Evolutionary conservation across 2,888 invertebrate genomes (phyloP), one percentile per base, ranked within the genome.

Genomic region (Xestobium rufovillosum): DNA sequence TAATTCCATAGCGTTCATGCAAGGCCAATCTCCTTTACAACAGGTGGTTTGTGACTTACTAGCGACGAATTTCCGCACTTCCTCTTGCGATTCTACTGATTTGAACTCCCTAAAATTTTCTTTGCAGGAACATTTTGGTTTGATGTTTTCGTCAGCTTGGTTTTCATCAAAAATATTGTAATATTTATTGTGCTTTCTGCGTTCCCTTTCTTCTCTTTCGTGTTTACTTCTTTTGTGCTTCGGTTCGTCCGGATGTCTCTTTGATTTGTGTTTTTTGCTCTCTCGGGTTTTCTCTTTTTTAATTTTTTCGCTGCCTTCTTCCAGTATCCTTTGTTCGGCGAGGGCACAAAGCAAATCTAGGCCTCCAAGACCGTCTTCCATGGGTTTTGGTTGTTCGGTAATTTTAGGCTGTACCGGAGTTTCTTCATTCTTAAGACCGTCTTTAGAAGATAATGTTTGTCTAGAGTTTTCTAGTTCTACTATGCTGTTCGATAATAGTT

Each of bases 401-500:
- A 59, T 49, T 44, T 75, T 70, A 28, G 63, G 63, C 38, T 69
- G 69, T 1, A 47, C 54, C n/a, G 37, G 31, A 23, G 36, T 44
- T 37, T 63, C 60, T 41, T 61, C 59, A 31, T 70, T 70, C 2
- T 70, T 68, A 2, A 54, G 48, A 23, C 61, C 48, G 12, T 44
- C 32, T 31, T 55, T 57, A n/a, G n/a, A n/a, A n/a, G n/a, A n/a
- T n/a, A n/a, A 15, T 12, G 14, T 9, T 9, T 27, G 15, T 8
- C 65, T 59, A 31, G 66, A 54, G 34, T 73, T 73, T 53, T 82
- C 82, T 49, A 82, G 80, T 51, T 85, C 84, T 37, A 83, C 85
- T 41, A 89, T 87, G 57, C 88, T 88, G 53, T 88, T 88, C 0
- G 88, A 88, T 14, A 89, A 61, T 26, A 89, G 63, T 58, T 89